Percentiles rank a stretch among this genome's conserved stretches.
Evolutionary conservation across 2,797 vertebrate species (phyloP).

Genomic region (Anguilla megastoma): DNA sequence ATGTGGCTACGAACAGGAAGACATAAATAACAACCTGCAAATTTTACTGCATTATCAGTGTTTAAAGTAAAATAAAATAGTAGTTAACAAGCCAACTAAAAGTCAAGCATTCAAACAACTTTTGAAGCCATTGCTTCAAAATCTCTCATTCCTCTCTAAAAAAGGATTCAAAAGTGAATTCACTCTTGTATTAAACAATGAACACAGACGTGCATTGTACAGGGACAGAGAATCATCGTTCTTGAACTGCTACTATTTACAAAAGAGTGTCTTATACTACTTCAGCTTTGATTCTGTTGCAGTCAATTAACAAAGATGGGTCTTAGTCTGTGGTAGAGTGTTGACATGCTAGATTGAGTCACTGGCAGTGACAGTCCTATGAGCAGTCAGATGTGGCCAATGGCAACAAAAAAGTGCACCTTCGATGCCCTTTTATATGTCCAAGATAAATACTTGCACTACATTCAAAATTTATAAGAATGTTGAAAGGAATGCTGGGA

Average conservation of each 20-base stretch:
- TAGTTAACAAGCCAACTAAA: neutral
- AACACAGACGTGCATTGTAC: conserved; percentile 1
- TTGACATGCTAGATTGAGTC: neutral
- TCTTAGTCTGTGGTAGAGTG: neutral
- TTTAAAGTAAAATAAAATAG: no score
- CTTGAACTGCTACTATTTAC: neutral
- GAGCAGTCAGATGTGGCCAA: neutral
- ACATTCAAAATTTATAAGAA: neutral
- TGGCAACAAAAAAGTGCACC: neutral
- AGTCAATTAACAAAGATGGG: neutral
- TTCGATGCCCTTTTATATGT: neutral
- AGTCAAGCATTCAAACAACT: neutral
- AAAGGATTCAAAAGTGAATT: neutral
- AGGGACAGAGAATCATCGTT: neutral
- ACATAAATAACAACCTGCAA: neutral
- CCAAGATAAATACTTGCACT: neutral
- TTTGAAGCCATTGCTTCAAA: neutral
- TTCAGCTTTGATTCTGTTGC: neutral
- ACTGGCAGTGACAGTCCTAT: neutral
- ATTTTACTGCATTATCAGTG: neutral
- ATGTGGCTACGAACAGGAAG: neutral
- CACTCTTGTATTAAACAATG: neutral
- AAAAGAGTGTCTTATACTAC: neutral
- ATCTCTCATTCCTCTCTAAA: neutral
- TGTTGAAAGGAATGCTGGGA: neutral